Base-by-base conservation (phyloP, 2,888 invertebrate species). In the Pollenia labialis region DNA sequence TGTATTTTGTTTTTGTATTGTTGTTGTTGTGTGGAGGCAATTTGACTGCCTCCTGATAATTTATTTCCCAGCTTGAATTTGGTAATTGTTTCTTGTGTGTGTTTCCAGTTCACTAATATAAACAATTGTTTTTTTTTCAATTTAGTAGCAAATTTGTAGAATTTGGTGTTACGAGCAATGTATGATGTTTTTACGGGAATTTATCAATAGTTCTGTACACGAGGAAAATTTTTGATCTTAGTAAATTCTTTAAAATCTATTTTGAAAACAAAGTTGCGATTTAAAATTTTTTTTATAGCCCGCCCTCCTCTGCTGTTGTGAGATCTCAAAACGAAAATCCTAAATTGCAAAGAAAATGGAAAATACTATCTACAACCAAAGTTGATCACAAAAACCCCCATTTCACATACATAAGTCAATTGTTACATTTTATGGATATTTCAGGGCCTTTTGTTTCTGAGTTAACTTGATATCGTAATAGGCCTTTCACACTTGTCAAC, bases 81-180 rank as follows among this genome's bases (percentile, higher is more conserved):
- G 90, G 90, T 88, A 91, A 91, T 92, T 91, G 92, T 91, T 92
- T 90, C 90, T 90, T 75, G 64, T 54, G 69, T 54, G 16, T 74
- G 46, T 69, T 75, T 69, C 62, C 50, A 54, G 58, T 81, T 76
- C 44, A 62, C 60, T 87, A 87, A 84, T 77, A 72, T 87, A 87
- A 87, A 87, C 87, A 87, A 87, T 83, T 58, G 40, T 48, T 40
- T 18, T 64, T 72, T 62, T 52, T 77, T 81, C 64, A 87, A 74
- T 81, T 87, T 87, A 77, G 77, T 72, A 77, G 71, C 81, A 84
- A 86, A 85, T 75, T 81, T 76, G 76, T 87, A 76, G 76, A 86
- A 81, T 80, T 87, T 84, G 81, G 84, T 75, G 83, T 81, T 77
- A 69, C 68, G 52, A 60, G 7, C 40, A 71, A 60, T 10, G 60